Evolutionary conservation across 2,113 vertebrate genomes (phyloP), one percentile per base, ranked within the genome.

Genomic region (Sapayoa aenigma): DNA sequence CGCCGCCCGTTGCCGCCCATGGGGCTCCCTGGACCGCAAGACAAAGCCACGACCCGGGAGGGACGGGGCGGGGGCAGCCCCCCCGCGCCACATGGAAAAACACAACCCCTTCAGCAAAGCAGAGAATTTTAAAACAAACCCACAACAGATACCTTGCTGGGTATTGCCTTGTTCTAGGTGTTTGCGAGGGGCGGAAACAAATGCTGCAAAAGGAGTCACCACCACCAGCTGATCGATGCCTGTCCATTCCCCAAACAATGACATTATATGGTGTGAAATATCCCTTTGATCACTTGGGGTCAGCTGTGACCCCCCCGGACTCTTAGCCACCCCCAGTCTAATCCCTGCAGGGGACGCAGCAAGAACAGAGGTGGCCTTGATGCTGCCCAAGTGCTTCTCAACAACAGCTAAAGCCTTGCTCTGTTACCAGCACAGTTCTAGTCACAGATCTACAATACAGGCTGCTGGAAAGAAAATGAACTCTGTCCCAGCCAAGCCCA

Each of bases 371-470:
- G 8, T 47, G 14, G 11, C 12, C 12, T 58, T 31, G 31, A 8
- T 12, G 6, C 19, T 59, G n/a, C 30, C 31, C 19, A 18, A 63
- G 59, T 31, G 1, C 31, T 63, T 62, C 28, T 39, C 42, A 31
- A 3, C 30, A 20, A 1, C 3, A 79, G 60, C 46, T 53, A 6
- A 72, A 63, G 14, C 47, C 7, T 12, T 24, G 5, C 30, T 33
- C 18, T 37, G 14, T 49, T 27, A 23, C 2, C 42, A 35, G 3
- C 4, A 2, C 1, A 1, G 33, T 9, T 88, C 56, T 44, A 11
- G 23, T 47, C 27, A 10, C 2, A 2, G 3, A 27, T 37, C 42
- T 75, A 3, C 14, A 52, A 1, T 42, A 28, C 16, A 1, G 41
- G 66, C 60, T 84, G 47, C 37, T 75, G 0, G 22, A 52, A 62